A percentile compares a stretch with the other conserved stretches of the same genome.
phyloP scores from a whole-genome alignment of 2,888 invertebrate species.

The Morpho achilles region DNA sequence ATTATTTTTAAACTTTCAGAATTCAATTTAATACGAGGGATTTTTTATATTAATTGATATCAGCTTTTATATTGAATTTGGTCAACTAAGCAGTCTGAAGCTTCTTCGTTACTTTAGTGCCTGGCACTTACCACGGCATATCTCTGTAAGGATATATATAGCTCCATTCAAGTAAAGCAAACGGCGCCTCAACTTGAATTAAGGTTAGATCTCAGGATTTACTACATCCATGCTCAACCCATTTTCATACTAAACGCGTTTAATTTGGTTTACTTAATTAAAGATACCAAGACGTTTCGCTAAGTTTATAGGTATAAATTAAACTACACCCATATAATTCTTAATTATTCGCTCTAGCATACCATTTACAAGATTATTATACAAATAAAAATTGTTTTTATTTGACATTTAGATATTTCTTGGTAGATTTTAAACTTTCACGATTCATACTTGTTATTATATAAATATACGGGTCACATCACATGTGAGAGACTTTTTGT shows the following conservation, averaged over 20 bases:
- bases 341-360: no score
- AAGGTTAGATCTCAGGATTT: slow-evolving; percentile 7
- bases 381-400: no score
- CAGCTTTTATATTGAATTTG: neutral
- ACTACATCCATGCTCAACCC: neutral
- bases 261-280: neutral
- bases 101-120: slow-evolving; percentile 9
- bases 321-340: no score
- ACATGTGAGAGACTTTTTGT: no score
- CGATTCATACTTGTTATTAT: no score
- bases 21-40: neutral
- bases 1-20: neutral
- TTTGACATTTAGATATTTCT: no score
- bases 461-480: no score
- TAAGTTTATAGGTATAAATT: no score
- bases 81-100: slow-evolving; percentile 6
- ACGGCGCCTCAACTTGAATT: slow-evolving; percentile 11
- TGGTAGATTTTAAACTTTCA: no score
- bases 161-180: slow-evolving; percentile 12
- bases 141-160: slow-evolving; percentile 11
- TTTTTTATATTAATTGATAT: neutral
- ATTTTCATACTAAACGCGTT: neutral
- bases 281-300: neutral
- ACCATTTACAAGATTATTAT: no score
- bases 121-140: slow-evolving; percentile 6